Percentiles rank a stretch among this genome's conserved stretches.
Evolutionary conservation across 2,113 vertebrate genomes (phyloP).

Genomic region (Sakesphorus luctuosus): DNA sequence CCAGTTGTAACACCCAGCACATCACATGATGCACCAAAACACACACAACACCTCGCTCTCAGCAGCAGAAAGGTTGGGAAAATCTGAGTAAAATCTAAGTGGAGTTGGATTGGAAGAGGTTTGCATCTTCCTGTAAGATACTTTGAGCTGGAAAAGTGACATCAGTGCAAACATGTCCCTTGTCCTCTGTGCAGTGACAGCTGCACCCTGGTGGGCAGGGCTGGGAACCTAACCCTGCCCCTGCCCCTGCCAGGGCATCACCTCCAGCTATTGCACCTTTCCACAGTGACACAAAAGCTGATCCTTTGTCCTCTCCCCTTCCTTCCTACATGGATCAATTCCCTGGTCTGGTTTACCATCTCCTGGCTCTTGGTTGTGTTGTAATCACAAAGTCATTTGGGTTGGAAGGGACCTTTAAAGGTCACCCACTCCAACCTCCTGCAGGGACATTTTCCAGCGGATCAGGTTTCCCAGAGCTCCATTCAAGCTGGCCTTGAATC

Average conservation of each 20-base stretch:
- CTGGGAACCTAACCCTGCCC: background rate
- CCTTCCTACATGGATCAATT: background rate
- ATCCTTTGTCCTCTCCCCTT: background rate
- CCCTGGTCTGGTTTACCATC: background rate
- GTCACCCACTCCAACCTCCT: background rate
- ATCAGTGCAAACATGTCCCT: background rate
- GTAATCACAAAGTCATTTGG: background rate
- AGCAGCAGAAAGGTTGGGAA: background rate
- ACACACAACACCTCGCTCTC: background rate
- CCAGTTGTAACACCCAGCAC: background rate
- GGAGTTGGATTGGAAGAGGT: background rate
- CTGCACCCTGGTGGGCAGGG: background rate
- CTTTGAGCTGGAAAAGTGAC: background rate
- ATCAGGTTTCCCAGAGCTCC: background rate
- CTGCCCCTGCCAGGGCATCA: background rate
- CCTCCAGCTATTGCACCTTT: background rate
- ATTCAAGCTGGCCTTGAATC: background rate
- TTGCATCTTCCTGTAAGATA: background rate
- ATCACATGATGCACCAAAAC: background rate
- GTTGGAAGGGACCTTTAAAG: background rate
- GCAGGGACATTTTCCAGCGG: background rate
- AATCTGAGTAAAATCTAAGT: background rate
- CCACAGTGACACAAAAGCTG: background rate
- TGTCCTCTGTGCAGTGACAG: background rate
- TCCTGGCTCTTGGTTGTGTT: background rate